These are phyloP conservation scores for Caenorhabditis plicata DNA, from an alignment of 2,888 invertebrate genomes.

Conservation along the genomic window DNA sequence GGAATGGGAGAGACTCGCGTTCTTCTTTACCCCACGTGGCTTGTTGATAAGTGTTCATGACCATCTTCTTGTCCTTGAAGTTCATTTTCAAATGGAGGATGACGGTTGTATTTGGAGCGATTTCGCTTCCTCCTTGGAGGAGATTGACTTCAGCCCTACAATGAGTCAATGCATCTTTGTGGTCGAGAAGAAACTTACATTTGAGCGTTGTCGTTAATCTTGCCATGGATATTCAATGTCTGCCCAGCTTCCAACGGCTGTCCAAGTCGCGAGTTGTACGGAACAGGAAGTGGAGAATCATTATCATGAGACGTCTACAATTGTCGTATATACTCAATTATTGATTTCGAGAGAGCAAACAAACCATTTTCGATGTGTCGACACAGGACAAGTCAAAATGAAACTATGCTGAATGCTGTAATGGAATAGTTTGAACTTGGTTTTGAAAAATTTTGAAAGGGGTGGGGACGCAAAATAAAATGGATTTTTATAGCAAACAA, in stretches of 20 bases:
- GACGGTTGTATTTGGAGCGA: slow-evolving; percentile 42
- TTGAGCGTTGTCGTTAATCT: slow-evolving; percentile 42
- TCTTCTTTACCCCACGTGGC: slow-evolving; percentile 63
- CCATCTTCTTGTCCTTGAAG: slow-evolving; percentile 58
- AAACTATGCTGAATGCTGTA: no score
- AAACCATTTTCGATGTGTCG: no score
- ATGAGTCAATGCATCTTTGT: not conserved
- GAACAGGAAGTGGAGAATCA: slow-evolving; percentile 43
- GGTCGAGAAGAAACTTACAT: slow-evolving; percentile 14
- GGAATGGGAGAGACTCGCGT: slow-evolving; percentile 50
- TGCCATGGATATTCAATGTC: slow-evolving; percentile 54
- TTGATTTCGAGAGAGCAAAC: no score
- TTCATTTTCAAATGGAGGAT: slow-evolving; percentile 58
- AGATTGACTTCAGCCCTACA: slow-evolving; percentile 46
- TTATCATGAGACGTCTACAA: slow-evolving; percentile 22
- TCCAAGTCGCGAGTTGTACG: slow-evolving; percentile 52
- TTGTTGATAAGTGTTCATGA: slow-evolving; percentile 53
- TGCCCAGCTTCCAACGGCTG: slow-evolving; percentile 51
- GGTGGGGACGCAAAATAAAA: no score
- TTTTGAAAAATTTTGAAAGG: no score
- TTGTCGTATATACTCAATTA: not conserved
- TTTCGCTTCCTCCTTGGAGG: slow-evolving; percentile 40
- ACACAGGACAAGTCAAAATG: no score
- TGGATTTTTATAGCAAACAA: no score
- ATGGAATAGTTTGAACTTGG: no score